Evolutionary conservation across 2,113 vertebrate species (phyloP).

Genomic region (Rhodinocichla rosea): DNA sequence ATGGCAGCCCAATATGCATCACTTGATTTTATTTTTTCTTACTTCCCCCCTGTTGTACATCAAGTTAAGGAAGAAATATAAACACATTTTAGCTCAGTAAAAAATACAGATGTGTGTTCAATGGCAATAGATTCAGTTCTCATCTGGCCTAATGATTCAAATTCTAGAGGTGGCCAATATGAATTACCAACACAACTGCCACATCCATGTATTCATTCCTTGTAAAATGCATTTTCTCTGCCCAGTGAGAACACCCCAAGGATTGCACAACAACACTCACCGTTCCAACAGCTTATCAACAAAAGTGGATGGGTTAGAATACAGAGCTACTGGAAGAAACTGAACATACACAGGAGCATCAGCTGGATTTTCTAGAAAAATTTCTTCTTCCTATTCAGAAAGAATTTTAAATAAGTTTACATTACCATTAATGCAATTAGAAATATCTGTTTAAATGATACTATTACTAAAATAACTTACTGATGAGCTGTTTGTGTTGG

Average conservation of each 20-base stretch:
- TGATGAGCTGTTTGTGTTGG: conserved; percentile 93
- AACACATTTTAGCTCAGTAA: background rate
- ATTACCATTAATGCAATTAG: background rate
- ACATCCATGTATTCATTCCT: background rate
- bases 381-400: conserved; percentile 85
- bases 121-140: background rate
- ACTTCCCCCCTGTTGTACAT: rapidly evolving
- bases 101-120: background rate
- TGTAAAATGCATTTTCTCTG: background rate
- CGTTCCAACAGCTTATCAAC: conserved; percentile 85
- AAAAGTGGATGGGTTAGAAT: conserved; percentile 86
- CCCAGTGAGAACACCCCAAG: background rate
- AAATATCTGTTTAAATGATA: background rate
- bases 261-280: conserved; percentile 65
- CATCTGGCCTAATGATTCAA: background rate
- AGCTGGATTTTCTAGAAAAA: conserved; percentile 91
- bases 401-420: background rate
- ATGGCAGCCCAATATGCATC: background rate
- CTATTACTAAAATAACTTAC: conserved; percentile 76
- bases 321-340: conserved; percentile 88
- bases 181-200: background rate
- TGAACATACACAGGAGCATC: conserved; percentile 90
- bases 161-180: background rate
- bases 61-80: background rate
- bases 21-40: background rate